phyloP scores from a whole-genome alignment of 2,797 vertebrate genomes.

The Ambastaia sidthimunki region DNA sequence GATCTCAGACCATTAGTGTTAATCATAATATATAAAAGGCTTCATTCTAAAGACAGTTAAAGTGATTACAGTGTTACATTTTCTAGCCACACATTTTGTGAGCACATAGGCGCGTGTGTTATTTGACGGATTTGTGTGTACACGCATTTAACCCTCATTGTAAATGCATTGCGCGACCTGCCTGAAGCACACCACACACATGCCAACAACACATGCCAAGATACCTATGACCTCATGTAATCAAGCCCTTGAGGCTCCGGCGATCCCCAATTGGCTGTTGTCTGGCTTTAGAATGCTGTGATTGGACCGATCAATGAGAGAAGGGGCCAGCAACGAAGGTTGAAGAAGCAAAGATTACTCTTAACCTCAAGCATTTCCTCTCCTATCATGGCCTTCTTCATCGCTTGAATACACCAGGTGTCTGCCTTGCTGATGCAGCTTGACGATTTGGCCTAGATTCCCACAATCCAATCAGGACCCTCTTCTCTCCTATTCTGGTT shows the following conservation, averaged over 20 bases:
- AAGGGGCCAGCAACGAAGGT: slow-evolving; percentile 38
- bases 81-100: neutral
- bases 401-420: slow-evolving; percentile 38
- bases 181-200: neutral
- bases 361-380: slow-evolving; percentile 38
- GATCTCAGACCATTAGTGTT: neutral
- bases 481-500: slow-evolving; percentile 57
- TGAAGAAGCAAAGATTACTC: slow-evolving; percentile 26
- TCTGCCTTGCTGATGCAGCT: slow-evolving; percentile 43
- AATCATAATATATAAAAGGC: neutral
- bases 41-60: neutral
- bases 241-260: slow-evolving; percentile 24
- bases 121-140: slow-evolving; percentile 18
- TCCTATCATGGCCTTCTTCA: slow-evolving; percentile 34
- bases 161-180: slow-evolving; percentile 32
- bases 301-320: slow-evolving; percentile 48
- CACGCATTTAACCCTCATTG: slow-evolving; percentile 24
- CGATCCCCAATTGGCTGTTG: slow-evolving; percentile 21
- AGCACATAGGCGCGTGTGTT: neutral
- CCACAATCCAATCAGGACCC: slow-evolving; percentile 60
- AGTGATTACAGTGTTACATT: slow-evolving; percentile 26
- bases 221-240: slow-evolving; percentile 26
- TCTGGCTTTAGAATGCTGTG: slow-evolving; percentile 23
- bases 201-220: neutral
- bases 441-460: slow-evolving; percentile 66